Conservation (phyloP, 2,113 vertebrate genomes). For the Lophius piscatorius region DNA sequence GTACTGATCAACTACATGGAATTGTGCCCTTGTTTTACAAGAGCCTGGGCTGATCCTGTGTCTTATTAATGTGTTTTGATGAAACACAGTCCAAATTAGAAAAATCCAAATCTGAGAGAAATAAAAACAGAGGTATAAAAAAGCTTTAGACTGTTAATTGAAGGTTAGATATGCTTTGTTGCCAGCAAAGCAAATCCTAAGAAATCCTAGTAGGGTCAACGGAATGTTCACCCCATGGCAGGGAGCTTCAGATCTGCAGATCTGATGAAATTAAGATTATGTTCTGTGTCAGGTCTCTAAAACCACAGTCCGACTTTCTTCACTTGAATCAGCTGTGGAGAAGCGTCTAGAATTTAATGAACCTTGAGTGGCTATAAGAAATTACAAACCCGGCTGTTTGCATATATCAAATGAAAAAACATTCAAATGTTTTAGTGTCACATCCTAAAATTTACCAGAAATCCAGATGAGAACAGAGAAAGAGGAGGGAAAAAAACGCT, state of each 20-base stretch:
- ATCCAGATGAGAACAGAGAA: constrained; percentile 10
- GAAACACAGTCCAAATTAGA: constrained; percentile 31
- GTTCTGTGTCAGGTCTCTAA: constrained; percentile 25
- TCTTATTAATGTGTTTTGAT: constrained; percentile 50
- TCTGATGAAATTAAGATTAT: constrained; percentile 7
- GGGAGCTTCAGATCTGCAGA: constrained; percentile 9
- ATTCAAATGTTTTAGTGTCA: constrained; percentile 33
- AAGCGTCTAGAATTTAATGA: constrained; percentile 38
- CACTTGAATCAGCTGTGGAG: constrained; percentile 24
- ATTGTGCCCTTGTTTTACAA: constrained; percentile 17
- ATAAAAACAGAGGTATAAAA: constrained; percentile 16
- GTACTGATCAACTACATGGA: constrained; percentile 27
- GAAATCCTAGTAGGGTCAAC: constrained; percentile 10
- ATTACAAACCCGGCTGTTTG: no score
- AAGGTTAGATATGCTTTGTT: constrained; percentile 19
- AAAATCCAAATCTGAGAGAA: constrained; percentile 5
- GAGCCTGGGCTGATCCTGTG: constrained; percentile 32
- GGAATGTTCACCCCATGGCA: constrained; percentile 18
- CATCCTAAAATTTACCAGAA: constrained; percentile 28
- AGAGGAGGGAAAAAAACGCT: background rate
- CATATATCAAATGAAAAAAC: no score
- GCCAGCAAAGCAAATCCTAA: background rate
- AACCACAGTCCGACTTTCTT: constrained; percentile 27
- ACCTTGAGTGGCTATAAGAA: constrained; percentile 49
- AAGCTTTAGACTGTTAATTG: background rate